phyloP scores from a whole-genome alignment of 2,113 vertebrate species.

The Circaetus gallicus region DNA sequence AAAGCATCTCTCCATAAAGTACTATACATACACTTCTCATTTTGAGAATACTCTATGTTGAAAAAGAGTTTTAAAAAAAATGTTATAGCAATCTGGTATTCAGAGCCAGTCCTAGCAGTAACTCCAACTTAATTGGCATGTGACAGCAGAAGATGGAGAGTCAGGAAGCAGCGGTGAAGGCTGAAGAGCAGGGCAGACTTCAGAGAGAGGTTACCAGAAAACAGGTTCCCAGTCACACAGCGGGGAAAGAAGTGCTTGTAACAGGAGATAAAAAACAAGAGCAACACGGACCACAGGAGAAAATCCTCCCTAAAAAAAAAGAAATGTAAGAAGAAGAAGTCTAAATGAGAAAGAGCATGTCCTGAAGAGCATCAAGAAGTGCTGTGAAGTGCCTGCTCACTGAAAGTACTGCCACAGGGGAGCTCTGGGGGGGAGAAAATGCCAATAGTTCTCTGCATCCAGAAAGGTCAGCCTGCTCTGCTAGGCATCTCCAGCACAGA shows the following conservation, averaged over 20 bases:
- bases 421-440: too few species aligned
- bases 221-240: neutral
- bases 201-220: neutral
- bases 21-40: accelerated
- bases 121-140: accelerated
- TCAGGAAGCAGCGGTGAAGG: neutral
- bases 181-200: neutral
- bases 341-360: neutral
- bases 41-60: neutral
- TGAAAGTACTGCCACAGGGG: neutral
- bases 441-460: neutral
- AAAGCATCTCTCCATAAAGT: neutral
- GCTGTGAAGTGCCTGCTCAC: neutral
- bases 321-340: neutral
- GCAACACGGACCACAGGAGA: neutral
- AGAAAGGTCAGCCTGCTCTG: neutral
- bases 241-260: neutral
- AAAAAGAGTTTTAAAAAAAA: neutral
- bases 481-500: neutral
- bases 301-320: neutral
- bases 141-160: neutral
- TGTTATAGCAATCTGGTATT: neutral
- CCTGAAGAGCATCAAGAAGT: neutral
- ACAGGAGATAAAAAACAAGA: neutral
- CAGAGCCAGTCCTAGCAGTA: neutral